Evolutionary conservation across 92 coral and sea anemone species (phyloP).

Genomic region (Porites evermanni): DNA sequence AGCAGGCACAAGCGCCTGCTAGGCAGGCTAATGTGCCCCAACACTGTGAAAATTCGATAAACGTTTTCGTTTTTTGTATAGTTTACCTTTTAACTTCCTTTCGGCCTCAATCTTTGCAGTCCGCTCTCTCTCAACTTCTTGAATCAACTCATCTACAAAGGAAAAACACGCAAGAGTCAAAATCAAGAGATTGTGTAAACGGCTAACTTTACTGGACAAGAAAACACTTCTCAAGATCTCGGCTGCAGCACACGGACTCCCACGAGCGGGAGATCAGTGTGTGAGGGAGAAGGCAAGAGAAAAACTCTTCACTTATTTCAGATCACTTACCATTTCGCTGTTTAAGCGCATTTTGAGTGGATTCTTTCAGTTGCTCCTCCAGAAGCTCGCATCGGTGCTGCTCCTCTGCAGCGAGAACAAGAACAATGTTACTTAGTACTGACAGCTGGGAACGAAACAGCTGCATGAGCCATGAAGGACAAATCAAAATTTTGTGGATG

Average conservation of each 20-base stretch:
- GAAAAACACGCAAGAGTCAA: not conserved
- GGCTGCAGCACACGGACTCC: too few species aligned
- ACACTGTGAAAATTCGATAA: not conserved
- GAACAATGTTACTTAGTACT: not conserved
- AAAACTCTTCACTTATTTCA: too few species aligned
- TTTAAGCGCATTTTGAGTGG: slow-evolving; percentile 86
- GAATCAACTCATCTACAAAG: slow-evolving; percentile 74
- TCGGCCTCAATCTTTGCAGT: slow-evolving; percentile 91
- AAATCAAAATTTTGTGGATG: not conserved
- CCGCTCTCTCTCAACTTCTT: slow-evolving; percentile 92
- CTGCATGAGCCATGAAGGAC: too few species aligned
- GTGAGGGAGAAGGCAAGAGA: too few species aligned
- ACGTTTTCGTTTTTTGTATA: too few species aligned
- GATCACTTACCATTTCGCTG: slow-evolving; percentile 82
- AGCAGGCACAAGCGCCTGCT: too few species aligned
- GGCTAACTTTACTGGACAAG: too few species aligned
- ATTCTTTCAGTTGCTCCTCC: slow-evolving; percentile 80
- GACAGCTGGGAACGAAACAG: not conserved
- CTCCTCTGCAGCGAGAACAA: slow-evolving; percentile 68
- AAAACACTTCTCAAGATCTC: too few species aligned
- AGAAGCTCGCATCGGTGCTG: slow-evolving; percentile 80
- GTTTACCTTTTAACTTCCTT: slow-evolving; percentile 90
- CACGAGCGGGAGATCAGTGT: too few species aligned
- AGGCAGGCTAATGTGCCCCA: too few species aligned
- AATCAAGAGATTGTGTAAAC: not conserved